Conservation (phyloP, 1,140 invertebrate genomes). For the Sinella curviseta region DNA sequence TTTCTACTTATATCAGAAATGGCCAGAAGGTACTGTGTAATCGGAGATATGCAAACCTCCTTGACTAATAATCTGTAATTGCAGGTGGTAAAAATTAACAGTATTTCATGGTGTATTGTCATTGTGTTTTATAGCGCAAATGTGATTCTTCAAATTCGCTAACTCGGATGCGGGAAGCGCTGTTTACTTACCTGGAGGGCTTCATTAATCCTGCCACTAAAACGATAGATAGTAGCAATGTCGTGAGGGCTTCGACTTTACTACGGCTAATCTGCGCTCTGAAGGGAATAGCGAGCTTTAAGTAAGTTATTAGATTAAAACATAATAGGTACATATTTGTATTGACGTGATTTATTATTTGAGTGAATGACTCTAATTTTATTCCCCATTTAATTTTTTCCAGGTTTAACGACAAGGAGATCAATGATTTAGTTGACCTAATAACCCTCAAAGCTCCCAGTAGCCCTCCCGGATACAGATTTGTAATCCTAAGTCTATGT, state of each 20-base stretch:
- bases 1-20: conserved; percentile 84
- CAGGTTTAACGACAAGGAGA: conserved; percentile 90
- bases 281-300: conserved; percentile 86
- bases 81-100: conserved; percentile 6
- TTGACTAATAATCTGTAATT: background rate
- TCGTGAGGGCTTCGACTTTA: conserved; percentile 77
- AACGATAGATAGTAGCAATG: conserved; percentile 65
- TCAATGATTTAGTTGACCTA: conserved; percentile 76
- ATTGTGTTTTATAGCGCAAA: conserved; percentile 61
- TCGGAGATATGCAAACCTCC: too few species aligned
- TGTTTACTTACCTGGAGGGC: conserved; percentile 68
- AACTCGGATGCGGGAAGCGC: conserved; percentile 74
- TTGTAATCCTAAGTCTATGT: conserved; percentile 88
- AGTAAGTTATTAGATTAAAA: conserved; percentile 60
- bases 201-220: conserved; percentile 62
- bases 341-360: background rate
- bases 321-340: conserved; percentile 15
- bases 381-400: too few species aligned
- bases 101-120: too few species aligned
- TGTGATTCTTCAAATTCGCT: conserved; percentile 71
- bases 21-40: conserved; percentile 87
- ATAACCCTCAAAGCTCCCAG: conserved; percentile 87
- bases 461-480: conserved; percentile 83
- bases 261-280: conserved; percentile 87
- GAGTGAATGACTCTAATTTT: conserved; percentile 35